Percentiles rank a stretch among this genome's conserved stretches.
These are phyloP conservation scores for Alsophila aescularia DNA, from an alignment of 2,888 invertebrate species.

Conservation along the genomic window DNA sequence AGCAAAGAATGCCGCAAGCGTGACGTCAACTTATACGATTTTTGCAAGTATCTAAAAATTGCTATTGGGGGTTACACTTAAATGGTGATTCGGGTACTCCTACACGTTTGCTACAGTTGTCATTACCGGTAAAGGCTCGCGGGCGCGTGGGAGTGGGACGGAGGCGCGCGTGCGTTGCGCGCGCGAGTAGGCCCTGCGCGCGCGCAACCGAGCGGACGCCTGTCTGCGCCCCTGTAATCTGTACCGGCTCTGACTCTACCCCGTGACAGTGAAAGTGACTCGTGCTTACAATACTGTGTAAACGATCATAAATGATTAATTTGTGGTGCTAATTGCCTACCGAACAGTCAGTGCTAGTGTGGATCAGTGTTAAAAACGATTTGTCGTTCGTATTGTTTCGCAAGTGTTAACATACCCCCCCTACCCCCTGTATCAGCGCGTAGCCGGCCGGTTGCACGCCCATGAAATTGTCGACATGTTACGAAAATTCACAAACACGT, in stretches of 20 bases:
- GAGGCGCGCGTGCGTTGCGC: slow-evolving; percentile 41
- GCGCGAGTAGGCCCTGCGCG: slow-evolving; percentile 75
- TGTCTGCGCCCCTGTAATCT: slow-evolving; percentile 42
- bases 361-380: slow-evolving; percentile 29
- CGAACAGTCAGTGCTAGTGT: slow-evolving; percentile 21
- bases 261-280: slow-evolving; percentile 71
- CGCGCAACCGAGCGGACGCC: slow-evolving; percentile 70
- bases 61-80: slow-evolving; percentile 67
- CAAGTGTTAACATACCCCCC: slow-evolving; percentile 27
- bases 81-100: slow-evolving; percentile 75
- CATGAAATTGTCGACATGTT: slow-evolving; percentile 30
- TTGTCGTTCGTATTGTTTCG: slow-evolving; percentile 42
- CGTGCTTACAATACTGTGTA: slow-evolving; percentile 46
- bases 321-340: slow-evolving; percentile 30
- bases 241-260: slow-evolving; percentile 30
- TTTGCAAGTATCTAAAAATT: slow-evolving; percentile 32
- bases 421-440: slow-evolving; percentile 20
- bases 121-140: slow-evolving; percentile 53
- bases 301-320: slow-evolving; percentile 23
- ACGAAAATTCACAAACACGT: slow-evolving; percentile 40
- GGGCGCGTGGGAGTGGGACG: slow-evolving; percentile 67
- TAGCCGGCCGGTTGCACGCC: slow-evolving; percentile 37
- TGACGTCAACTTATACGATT: slow-evolving; percentile 39
- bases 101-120: slow-evolving; percentile 66
- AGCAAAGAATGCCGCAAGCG: background rate